These are phyloP conservation scores for Scomber japonicus DNA, from an alignment of 2,113 vertebrate species.

Conservation along the genomic window DNA sequence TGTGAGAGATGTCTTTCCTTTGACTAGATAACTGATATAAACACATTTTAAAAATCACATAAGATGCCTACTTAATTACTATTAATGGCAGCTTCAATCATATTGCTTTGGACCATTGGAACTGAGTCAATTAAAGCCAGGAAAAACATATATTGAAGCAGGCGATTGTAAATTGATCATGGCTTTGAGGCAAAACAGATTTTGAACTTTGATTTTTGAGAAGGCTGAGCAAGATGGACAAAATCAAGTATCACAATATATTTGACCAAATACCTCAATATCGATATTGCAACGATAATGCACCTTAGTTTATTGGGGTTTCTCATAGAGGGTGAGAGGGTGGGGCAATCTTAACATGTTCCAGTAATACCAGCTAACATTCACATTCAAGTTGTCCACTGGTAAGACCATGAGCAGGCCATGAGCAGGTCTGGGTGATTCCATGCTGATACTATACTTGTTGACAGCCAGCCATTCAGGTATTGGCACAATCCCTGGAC, in stretches of 20 bases:
- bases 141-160: no score
- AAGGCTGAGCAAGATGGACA: no score
- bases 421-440: background rate
- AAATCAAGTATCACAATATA: no score
- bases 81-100: background rate
- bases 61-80: background rate
- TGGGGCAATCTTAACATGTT: background rate
- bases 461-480: slow-evolving; percentile 18
- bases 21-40: background rate
- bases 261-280: no score
- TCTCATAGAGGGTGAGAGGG: background rate
- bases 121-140: background rate
- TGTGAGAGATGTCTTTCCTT: background rate
- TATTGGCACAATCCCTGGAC: slow-evolving; percentile 9
- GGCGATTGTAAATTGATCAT: no score
- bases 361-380: background rate
- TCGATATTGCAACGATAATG: no score
- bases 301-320: background rate
- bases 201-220: no score
- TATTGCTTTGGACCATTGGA: background rate
- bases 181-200: no score
- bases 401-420: background rate
- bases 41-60: background rate
- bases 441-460: background rate
- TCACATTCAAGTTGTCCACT: background rate